Evolutionary conservation across 2,888 invertebrate species (phyloP).

Genomic region (Nomada ferruginata): DNA sequence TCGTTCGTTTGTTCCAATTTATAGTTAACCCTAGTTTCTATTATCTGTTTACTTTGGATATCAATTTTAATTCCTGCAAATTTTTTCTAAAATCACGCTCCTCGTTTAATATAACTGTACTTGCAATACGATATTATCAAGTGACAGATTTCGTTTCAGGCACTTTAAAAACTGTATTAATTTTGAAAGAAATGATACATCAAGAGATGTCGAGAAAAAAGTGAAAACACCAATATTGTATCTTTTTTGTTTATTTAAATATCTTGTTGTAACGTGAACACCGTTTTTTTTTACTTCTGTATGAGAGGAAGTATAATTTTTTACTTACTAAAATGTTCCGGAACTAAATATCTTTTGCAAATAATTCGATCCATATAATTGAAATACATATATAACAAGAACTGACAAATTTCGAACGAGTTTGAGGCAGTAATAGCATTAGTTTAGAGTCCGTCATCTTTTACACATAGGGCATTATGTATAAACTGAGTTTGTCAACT

Average conservation of each 20-base stretch:
- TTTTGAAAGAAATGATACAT: neutral
- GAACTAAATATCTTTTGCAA: too few relatives aligned
- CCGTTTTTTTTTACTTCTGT: neutral
- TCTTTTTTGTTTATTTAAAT: slow-evolving; percentile 1
- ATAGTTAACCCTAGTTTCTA: slow-evolving; percentile 26
- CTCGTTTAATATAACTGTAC: neutral
- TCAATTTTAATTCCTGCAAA: neutral
- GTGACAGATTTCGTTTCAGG: neutral
- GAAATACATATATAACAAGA: neutral
- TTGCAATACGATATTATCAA: neutral
- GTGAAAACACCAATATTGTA: neutral
- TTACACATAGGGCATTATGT: neutral
- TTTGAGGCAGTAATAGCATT: too few relatives aligned
- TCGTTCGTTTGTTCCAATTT: neutral
- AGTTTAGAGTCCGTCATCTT: neutral
- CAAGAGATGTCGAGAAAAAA: neutral
- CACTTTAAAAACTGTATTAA: neutral
- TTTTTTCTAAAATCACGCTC: neutral
- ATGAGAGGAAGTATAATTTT: too few relatives aligned
- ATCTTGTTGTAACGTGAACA: neutral
- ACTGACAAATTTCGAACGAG: neutral
- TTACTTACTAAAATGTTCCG: too few relatives aligned
- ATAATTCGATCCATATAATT: neutral
- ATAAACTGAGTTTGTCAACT: neutral
- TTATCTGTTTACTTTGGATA: neutral